Evolutionary conservation across 2,888 invertebrate species (phyloP).

Genomic region (Thymelicus sylvestris): DNA sequence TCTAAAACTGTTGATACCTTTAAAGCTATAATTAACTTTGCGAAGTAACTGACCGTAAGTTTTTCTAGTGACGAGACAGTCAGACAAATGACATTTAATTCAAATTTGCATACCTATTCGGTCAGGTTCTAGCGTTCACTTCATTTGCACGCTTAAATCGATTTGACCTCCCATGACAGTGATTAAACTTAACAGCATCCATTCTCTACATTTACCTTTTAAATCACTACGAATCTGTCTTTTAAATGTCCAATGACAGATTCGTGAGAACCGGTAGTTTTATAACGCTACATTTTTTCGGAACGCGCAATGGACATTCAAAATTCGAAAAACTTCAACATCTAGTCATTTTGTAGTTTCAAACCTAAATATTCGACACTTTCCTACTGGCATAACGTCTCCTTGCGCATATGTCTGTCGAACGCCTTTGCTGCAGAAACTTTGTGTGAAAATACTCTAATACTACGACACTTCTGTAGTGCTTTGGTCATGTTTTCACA

Average conservation of each 20-base stretch:
- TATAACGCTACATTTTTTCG: neutral
- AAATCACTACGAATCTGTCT: slow-evolving; percentile 48
- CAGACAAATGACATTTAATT: slow-evolving; percentile 71
- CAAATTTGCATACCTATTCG: slow-evolving; percentile 66
- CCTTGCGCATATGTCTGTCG: too few relatives aligned
- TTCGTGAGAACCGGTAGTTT: neutral
- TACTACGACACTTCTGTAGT: too few relatives aligned
- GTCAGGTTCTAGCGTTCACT: slow-evolving; percentile 41
- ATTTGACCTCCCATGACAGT: slow-evolving; percentile 63
- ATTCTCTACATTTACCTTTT: slow-evolving; percentile 58
- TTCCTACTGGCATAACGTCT: too few relatives aligned
- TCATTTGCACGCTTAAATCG: slow-evolving; percentile 63
- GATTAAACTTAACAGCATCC: slow-evolving; percentile 70
- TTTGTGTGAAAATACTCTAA: too few relatives aligned
- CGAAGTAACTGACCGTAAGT: slow-evolving; percentile 46
- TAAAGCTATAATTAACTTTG: too few relatives aligned
- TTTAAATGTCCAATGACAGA: slow-evolving; percentile 17
- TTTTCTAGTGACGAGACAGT: slow-evolving; percentile 61
- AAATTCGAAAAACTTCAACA: neutral
- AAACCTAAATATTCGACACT: too few relatives aligned
- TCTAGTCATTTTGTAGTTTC: too few relatives aligned
- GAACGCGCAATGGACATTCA: neutral
- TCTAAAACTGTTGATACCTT: too few relatives aligned
- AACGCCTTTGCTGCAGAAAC: too few relatives aligned
- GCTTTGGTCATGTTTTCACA: too few relatives aligned